Evolutionary conservation across 1,140 invertebrate genomes (phyloP).

Genomic region (Pogonomyrmex barbatus): DNA sequence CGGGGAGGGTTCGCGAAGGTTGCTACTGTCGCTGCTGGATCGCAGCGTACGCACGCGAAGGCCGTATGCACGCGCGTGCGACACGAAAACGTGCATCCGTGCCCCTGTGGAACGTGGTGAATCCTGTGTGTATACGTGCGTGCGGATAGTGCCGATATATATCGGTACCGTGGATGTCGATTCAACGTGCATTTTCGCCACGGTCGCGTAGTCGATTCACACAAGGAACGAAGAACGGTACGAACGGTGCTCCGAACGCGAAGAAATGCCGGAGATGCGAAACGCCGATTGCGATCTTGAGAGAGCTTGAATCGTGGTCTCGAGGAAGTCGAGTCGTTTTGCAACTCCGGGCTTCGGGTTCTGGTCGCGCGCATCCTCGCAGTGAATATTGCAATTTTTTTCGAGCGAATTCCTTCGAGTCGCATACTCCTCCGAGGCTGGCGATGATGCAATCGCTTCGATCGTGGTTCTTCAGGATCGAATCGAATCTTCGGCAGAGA

Average conservation of each 20-base stretch:
- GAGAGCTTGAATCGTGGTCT: neutral
- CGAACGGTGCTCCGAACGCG: neutral
- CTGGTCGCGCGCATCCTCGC: neutral
- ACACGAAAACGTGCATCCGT: slow-evolving; percentile 31
- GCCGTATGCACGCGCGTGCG: slow-evolving; percentile 37
- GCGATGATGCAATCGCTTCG: no score
- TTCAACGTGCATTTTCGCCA: neutral
- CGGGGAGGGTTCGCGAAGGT: neutral
- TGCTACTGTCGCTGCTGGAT: neutral
- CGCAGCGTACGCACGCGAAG: slow-evolving; percentile 39
- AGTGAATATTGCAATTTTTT: neutral
- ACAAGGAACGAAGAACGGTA: neutral
- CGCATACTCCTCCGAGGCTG: neutral
- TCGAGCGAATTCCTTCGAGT: neutral
- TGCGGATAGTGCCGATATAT: neutral
- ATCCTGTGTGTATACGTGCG: neutral
- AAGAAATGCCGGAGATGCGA: no score
- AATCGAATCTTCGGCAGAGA: neutral
- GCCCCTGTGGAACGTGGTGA: slow-evolving; percentile 31
- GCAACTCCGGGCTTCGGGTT: neutral
- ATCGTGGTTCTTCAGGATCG: neutral
- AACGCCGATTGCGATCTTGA: neutral
- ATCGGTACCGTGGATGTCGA: slow-evolving; percentile 13
- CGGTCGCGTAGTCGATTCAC: slow-evolving; percentile 3
- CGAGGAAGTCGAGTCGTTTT: neutral